Base-by-base conservation (phyloP, 2,797 vertebrate genomes). In the Gadopsis marmoratus region DNA sequence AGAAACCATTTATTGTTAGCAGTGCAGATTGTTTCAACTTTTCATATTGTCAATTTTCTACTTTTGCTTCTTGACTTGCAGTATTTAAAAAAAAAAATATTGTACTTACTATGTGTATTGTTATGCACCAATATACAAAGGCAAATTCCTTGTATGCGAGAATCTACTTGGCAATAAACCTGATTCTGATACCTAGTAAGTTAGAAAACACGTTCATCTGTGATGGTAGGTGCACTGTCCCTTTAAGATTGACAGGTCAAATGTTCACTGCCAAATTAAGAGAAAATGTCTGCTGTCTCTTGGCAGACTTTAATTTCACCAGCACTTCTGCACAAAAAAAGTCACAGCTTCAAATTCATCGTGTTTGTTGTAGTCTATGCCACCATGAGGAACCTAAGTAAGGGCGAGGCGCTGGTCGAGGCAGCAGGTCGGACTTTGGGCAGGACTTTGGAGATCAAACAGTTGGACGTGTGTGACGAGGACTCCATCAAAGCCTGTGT, bases 391-490 rank as follows among this genome's bases (percentile, higher is more conserved):
- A 96, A 96, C 82, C 86, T 96, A 60, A 87, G 84, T 58, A 97
- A 95, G 86, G 93, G 89, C 0, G 89, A 91, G 47, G 74, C 86
- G 0, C 90, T 97, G 3, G 91, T 95, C 4, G 93, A 96, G 77
- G 96, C 93, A 5, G 94, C 92, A 3, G 95, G 95, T 63, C 88
- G 48, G 55, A 92, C 91, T 23, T 85, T 97, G 87, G 96, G 96
- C 39, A 92, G 94, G 74, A 97, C 96, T 19, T 67, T 97, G 2
- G 95, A 96, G 80, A 94, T 97, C 62, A 97, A 96, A 84, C 94
- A 96, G 59, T 87, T 97, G 83, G 96, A 97, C 39, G 96, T 97
- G 2, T 97, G 96, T 79, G 91, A 95, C 23, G 96, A 97, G 61
- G 71, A 89, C n/a, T 97, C 97, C 48, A 96, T 97, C 82, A 95